These are phyloP conservation scores for Hipposideros armiger DNA, from an alignment of 2,113 vertebrate species.

Conservation along the genomic window DNA sequence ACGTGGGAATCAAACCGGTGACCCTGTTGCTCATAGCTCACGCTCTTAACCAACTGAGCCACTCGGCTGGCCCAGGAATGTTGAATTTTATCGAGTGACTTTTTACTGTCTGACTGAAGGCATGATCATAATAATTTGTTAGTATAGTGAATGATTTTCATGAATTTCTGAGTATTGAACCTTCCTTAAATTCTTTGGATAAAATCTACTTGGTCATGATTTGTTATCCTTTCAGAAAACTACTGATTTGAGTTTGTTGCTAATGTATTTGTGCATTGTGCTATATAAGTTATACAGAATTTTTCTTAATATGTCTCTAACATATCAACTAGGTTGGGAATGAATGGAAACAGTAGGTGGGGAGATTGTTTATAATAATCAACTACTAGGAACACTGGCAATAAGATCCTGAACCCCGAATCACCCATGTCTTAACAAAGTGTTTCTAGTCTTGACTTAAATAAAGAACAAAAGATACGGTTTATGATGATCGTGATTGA, in stretches of 20 bases:
- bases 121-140: conserved; percentile 13
- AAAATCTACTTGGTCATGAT: background rate
- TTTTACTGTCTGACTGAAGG: background rate
- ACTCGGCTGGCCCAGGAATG: too few relatives aligned
- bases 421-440: conserved; percentile 14
- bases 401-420: background rate
- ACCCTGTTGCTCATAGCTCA: too few relatives aligned
- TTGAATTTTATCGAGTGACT: conserved; percentile 10
- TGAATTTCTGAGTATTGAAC: conserved; percentile 4
- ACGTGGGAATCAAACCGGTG: too few relatives aligned
- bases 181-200: conserved; percentile 24
- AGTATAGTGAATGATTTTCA: background rate
- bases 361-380: background rate
- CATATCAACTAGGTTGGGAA: background rate
- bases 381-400: background rate
- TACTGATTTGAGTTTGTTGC: background rate
- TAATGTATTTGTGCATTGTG: background rate
- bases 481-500: background rate
- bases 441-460: conserved; percentile 21
- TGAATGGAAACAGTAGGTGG: conserved; percentile 13
- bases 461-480: background rate
- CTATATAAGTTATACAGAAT: too few relatives aligned
- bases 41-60: too few relatives aligned
- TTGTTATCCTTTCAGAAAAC: conserved; percentile 34
- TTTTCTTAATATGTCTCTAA: background rate